A percentile compares a stretch with the other conserved stretches of the same genome.
These are phyloP conservation scores for Zaprionus kolodkinae DNA, from an alignment of 1,140 invertebrate species.

Conservation along the genomic window DNA sequence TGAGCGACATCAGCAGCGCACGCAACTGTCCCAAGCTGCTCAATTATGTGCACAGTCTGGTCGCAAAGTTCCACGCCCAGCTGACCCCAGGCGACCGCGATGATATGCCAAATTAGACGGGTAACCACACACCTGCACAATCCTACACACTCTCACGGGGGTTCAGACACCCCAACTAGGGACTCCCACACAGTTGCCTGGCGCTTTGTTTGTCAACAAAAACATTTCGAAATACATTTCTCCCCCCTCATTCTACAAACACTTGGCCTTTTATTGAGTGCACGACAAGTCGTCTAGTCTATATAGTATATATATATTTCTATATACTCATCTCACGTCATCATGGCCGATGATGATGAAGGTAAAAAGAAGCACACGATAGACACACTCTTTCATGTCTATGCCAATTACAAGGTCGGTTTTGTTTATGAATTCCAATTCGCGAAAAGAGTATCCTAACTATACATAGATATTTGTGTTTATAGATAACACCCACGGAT, in stretches of 20 bases:
- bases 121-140: conserved; percentile 6
- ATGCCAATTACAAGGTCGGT: conserved; percentile 62
- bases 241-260: neutral
- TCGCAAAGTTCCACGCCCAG: conserved; percentile 31
- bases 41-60: conserved; percentile 31
- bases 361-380: conserved; percentile 73
- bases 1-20: conserved; percentile 23
- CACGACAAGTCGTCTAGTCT: neutral
- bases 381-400: conserved; percentile 64
- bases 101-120: conserved; percentile 22
- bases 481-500: conserved; percentile 43
- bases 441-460: neutral
- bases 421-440: conserved; percentile 4
- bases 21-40: conserved; percentile 25
- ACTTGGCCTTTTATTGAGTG: conserved; percentile 3
- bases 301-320: conserved; percentile 19
- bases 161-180: neutral
- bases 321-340: conserved; percentile 7
- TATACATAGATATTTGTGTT: neutral
- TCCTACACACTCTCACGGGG: neutral
- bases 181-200: conserved; percentile 18
- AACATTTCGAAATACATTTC: conserved; percentile 38
- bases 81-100: neutral
- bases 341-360: conserved; percentile 79
- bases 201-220: conserved; percentile 67